Percentiles rank a stretch among this genome's conserved stretches.
phyloP scores from a whole-genome alignment of 1,140 invertebrate species.

The Drosophila prosaltans region DNA sequence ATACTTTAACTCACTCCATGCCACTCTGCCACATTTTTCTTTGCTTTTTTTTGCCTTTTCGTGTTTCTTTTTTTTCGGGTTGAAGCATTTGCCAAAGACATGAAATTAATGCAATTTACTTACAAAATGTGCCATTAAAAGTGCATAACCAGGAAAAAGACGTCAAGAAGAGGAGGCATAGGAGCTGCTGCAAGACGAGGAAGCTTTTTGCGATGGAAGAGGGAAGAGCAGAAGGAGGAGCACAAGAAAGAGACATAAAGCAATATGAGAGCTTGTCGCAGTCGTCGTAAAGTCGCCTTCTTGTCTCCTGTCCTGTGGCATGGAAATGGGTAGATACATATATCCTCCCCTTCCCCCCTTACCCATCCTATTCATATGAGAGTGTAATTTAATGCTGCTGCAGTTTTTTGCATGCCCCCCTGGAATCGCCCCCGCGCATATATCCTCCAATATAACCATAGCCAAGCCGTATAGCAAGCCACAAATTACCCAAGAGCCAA shows the following conservation, averaged over 20 bases:
- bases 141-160: constrained; percentile 42
- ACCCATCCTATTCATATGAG: constrained; percentile 25
- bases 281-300: constrained; percentile 45
- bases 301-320: constrained; percentile 21
- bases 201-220: neutral
- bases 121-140: constrained; percentile 77
- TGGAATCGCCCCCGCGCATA: constrained; percentile 7
- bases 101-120: constrained; percentile 78
- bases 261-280: constrained; percentile 74
- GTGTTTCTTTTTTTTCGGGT: neutral
- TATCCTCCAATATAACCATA: neutral
- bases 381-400: constrained; percentile 75
- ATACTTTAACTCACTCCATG: constrained; percentile 19
- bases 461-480: constrained; percentile 38
- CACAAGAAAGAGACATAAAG: constrained; percentile 27
- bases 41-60: neutral
- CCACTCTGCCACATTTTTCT: constrained; percentile 30
- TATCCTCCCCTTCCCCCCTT: neutral
- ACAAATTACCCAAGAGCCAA: constrained; percentile 69
- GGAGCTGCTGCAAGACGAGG: neutral
- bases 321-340: neutral
- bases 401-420: constrained; percentile 39
- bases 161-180: neutral
- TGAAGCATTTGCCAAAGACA: constrained; percentile 37
- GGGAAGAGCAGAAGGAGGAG: neutral